Evolutionary conservation across 2,797 vertebrate species (phyloP), one percentile per base, ranked within the genome.

Genomic region (Liasis olivaceus): DNA sequence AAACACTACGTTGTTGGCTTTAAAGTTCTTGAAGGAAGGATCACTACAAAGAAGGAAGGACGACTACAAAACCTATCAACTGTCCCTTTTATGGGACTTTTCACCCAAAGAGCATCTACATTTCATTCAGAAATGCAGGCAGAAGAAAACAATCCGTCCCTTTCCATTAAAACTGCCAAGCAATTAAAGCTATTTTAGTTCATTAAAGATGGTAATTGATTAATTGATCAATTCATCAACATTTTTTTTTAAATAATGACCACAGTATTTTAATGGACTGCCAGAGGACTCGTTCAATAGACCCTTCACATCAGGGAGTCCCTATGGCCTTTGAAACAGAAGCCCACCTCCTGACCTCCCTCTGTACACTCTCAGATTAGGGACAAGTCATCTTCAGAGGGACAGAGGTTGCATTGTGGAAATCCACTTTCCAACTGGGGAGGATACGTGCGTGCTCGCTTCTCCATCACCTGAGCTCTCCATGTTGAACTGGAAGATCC

Each of bases 191-290:
- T 42, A 59, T 88, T 93, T 93, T 84, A 93, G 89, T 88, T 72
- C 92, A 90, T 93, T 91, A 93, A 93, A 88, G 92, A 91, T 66
- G 69, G 89, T 91, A 91, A 93, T 93, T 84, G 89, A 93, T 93
- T 84, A 88, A 93, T 93, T 84, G 89, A 93, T 93, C 92, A 26
- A 93, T 93, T 90, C 89, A 91, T 91, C 89, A 84, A 90, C 89
- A 88, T 88, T 81, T 90, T 72, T 66, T 64, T 81, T 42, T 36
- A 90, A 90, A 90, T 64, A 17, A n/a, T 28, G 24, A 26, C 92
- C 4, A 58, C 85, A 58, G 59, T 84, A 90, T 66, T 88, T 88
- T 93, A 93, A 93, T 88, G 59, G 47, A 66, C n/a, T 72, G 36
- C 89, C 15, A 1, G 66, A 64, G 85, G 5, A 51, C n/a, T 58